Conservation (phyloP, 37 sponge, comb jelly and placozoan species). For the Ephydatia muelleri region DNA sequence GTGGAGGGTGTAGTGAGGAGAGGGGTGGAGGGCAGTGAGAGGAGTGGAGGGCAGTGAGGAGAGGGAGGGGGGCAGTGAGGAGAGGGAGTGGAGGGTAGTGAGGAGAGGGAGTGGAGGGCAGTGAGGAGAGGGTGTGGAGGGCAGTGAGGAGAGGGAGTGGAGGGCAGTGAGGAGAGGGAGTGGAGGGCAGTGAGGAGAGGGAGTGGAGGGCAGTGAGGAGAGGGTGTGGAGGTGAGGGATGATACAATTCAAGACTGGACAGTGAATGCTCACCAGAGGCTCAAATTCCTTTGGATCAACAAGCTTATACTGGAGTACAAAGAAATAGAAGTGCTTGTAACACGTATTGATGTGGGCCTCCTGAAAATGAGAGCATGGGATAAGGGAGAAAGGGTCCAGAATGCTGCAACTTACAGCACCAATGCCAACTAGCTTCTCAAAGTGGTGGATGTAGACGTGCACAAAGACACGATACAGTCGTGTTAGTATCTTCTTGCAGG, state of each 20-base stretch:
- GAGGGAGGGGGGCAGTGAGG: too few relatives aligned
- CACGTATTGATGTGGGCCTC: slow-evolving; percentile 93
- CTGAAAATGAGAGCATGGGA: slow-evolving; percentile 29
- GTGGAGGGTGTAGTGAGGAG: too few relatives aligned
- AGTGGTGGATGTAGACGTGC: slow-evolving; percentile 95
- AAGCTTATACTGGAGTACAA: slow-evolving; percentile 74
- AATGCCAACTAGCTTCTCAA: slow-evolving; percentile 79
- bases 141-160: neutral
- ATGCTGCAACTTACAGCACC: slow-evolving; percentile 75
- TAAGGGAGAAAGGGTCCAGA: neutral
- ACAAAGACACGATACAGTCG: slow-evolving; percentile 92
- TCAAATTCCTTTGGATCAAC: slow-evolving; percentile 85
- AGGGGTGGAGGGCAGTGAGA: too few relatives aligned
- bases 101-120: too few relatives aligned
- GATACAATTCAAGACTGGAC: too few relatives aligned
- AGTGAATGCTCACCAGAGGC: slow-evolving; percentile 66
- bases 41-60: neutral
- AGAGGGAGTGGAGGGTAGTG: too few relatives aligned
- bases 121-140: neutral
- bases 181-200: too few relatives aligned
- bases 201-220: too few relatives aligned
- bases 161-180: too few relatives aligned
- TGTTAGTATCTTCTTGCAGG: slow-evolving; percentile 90
- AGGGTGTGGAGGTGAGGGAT: neutral
- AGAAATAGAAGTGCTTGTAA: slow-evolving; percentile 94